A percentile compares a stretch with the other conserved stretches of the same genome.
Conservation (phyloP, 2,888 invertebrate genomes). For the Stomorhina lunata region DNA sequence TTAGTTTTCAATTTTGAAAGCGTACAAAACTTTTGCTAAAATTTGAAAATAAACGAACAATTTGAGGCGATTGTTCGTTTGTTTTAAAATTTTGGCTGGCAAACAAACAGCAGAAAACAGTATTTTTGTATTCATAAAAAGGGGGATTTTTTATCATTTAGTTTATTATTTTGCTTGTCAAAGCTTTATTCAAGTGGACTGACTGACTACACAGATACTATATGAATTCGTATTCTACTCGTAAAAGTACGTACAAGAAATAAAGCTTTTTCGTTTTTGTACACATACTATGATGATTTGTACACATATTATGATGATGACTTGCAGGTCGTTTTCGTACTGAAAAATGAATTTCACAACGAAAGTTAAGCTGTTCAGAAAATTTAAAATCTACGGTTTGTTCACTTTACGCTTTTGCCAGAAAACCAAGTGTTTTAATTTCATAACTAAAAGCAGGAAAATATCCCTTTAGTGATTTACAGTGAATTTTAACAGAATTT, state of each 20-base stretch:
- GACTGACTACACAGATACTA: constrained; percentile 48
- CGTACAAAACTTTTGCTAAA: not conserved
- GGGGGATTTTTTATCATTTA: not conserved
- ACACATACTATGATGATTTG: too few species aligned
- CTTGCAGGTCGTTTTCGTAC: constrained; percentile 42
- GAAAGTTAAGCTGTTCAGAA: constrained; percentile 69
- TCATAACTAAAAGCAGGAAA: constrained; percentile 26
- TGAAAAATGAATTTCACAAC: constrained; percentile 75
- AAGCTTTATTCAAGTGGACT: constrained; percentile 17
- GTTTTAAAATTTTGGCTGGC: too few species aligned
- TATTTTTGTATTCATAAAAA: constrained; percentile 1
- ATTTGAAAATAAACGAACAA: not conserved
- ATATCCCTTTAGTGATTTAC: constrained; percentile 19
- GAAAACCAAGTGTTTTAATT: constrained; percentile 47
- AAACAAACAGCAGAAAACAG: constrained; percentile 2
- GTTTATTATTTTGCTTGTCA: not conserved
- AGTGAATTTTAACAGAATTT: constrained; percentile 33
- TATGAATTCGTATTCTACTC: too few species aligned
- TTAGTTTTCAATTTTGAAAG: too few species aligned
- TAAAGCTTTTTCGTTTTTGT: constrained; percentile 25
- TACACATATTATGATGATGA: constrained; percentile 36
- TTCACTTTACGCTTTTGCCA: constrained; percentile 48
- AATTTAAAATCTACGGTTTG: constrained; percentile 68
- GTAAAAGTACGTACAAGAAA: too few species aligned
- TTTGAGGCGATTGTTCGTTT: too few species aligned